Evolutionary conservation across 2,797 vertebrate genomes (phyloP).

Genomic region (Sebastes oblongus): DNA sequence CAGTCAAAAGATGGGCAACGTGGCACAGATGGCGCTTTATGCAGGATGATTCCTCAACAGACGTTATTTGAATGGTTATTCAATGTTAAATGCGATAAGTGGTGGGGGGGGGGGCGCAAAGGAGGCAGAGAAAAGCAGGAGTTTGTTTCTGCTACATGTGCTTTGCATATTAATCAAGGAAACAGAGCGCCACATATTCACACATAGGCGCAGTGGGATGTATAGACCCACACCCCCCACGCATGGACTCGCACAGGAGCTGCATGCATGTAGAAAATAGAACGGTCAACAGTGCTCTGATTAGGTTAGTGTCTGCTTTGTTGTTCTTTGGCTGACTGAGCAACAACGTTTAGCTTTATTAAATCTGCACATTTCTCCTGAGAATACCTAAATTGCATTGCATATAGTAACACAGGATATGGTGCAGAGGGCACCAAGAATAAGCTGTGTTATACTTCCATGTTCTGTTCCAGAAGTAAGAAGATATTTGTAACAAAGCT

Average conservation of each 20-base stretch:
- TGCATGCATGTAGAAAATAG: constrained; percentile 29
- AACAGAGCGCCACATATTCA: background rate
- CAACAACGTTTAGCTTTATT: constrained; percentile 80
- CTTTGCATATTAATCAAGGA: constrained; percentile 66
- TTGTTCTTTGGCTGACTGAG: constrained; percentile 74
- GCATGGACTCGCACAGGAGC: constrained; percentile 40
- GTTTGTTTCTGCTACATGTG: constrained; percentile 64
- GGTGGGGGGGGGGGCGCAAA: constrained; percentile 14
- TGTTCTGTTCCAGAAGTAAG: background rate
- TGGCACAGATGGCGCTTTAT: constrained; percentile 79
- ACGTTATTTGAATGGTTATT: constrained; percentile 79
- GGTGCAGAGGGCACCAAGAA: constrained; percentile 62
- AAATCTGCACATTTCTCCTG: constrained; percentile 77
- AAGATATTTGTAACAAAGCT: background rate
- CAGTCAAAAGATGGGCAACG: constrained; percentile 54
- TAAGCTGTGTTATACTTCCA: constrained; percentile 11
- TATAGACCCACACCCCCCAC: background rate
- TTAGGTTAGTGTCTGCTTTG: constrained; percentile 72
- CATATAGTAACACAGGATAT: constrained; percentile 67
- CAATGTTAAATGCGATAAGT: constrained; percentile 76
- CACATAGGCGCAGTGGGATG: background rate
- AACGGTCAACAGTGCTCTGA: constrained; percentile 66
- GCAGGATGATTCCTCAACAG: constrained; percentile 71
- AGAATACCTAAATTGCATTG: constrained; percentile 76
- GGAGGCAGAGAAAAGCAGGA: constrained; percentile 40